Evolutionary conservation across 2,113 vertebrate species (phyloP).

Genomic region (Sapayoa aenigma): DNA sequence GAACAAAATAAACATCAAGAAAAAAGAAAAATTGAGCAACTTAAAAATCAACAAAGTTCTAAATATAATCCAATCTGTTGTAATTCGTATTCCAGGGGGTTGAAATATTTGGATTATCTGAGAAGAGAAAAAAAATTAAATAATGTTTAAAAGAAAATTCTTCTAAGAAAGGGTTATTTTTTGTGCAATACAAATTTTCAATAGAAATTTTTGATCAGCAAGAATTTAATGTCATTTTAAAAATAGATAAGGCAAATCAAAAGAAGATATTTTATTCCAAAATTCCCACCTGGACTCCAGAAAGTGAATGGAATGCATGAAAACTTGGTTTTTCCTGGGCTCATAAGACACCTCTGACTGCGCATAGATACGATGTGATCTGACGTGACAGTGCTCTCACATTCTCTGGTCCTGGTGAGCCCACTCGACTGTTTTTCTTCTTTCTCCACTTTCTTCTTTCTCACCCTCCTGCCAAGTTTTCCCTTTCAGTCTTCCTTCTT

Average conservation of each 20-base stretch:
- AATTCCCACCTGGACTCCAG: background rate
- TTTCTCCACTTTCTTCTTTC: slow-evolving; percentile 17
- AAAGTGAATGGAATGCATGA: background rate
- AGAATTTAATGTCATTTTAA: background rate
- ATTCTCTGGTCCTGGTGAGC: background rate
- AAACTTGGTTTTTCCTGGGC: background rate
- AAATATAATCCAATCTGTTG: background rate
- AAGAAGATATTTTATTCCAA: background rate
- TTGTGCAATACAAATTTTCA: background rate
- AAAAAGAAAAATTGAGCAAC: background rate
- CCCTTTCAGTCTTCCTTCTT: background rate
- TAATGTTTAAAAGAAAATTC: background rate
- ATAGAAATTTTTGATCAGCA: background rate
- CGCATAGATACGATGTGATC: fast-evolving
- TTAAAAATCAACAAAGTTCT: background rate
- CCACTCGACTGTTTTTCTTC: background rate
- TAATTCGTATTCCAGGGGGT: background rate
- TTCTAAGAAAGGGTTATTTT: background rate
- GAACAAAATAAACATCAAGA: background rate
- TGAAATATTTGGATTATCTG: background rate
- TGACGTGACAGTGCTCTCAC: fast-evolving
- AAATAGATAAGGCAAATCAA: background rate
- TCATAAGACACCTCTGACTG: background rate
- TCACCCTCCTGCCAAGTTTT: background rate
- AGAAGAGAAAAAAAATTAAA: background rate